Evolutionary conservation across 2,888 invertebrate genomes (phyloP).

Genomic region (Drosophila kokeensis): DNA sequence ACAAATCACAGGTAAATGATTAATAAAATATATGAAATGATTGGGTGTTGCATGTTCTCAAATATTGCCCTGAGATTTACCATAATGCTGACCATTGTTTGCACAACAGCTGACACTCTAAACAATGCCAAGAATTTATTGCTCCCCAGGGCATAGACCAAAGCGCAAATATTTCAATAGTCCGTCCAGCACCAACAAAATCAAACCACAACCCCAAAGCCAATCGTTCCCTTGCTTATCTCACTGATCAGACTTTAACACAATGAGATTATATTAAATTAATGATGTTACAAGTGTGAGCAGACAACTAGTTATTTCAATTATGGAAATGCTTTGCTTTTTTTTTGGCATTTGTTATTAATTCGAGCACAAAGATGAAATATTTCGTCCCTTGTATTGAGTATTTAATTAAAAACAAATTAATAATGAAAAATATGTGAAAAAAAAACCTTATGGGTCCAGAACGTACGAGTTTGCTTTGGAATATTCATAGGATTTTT

Average conservation of each 20-base stretch:
- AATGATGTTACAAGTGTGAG: constrained; percentile 19
- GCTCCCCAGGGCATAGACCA: constrained; percentile 18
- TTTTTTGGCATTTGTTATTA: background rate
- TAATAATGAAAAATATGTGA: background rate
- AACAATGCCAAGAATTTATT: constrained; percentile 40
- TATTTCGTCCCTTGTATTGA: too few relatives aligned
- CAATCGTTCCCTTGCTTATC: background rate
- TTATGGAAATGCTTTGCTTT: background rate
- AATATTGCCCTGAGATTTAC: constrained; percentile 1
- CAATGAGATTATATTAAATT: constrained; percentile 20
- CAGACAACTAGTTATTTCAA: constrained; percentile 2
- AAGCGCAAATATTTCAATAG: constrained; percentile 15
- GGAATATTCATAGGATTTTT: background rate
- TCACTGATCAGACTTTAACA: background rate
- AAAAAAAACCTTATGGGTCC: background rate
- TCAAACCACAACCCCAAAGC: background rate
- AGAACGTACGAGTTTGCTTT: background rate
- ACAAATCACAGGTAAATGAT: constrained; percentile 35
- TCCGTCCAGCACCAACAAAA: constrained; percentile 17
- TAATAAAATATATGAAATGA: background rate
- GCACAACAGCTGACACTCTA: constrained; percentile 15
- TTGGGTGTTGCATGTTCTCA: constrained; percentile 8
- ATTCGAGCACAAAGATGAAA: background rate
- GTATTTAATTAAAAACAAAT: background rate
- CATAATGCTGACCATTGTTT: constrained; percentile 22